These are phyloP conservation scores for Hippopotamus amphibius DNA, from an alignment of 2,113 vertebrate genomes.

Conservation along the genomic window DNA sequence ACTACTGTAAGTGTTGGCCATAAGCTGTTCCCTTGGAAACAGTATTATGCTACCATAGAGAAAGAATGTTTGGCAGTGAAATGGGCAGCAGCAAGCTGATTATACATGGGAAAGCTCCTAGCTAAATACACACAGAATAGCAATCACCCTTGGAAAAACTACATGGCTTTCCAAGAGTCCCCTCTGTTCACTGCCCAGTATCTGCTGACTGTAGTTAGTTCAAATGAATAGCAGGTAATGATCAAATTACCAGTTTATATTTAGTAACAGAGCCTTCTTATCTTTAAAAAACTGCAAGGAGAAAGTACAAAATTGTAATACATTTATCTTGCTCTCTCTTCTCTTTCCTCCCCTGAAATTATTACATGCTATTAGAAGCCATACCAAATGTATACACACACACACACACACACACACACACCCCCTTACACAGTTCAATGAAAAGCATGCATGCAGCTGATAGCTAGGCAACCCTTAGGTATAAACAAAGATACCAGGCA, in stretches of 20 bases:
- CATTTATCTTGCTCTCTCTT: constrained; percentile 4
- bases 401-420: not conserved
- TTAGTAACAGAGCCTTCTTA: constrained; percentile 50
- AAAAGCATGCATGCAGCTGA: constrained; percentile 29
- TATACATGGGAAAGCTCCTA: constrained; percentile 81
- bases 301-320: constrained; percentile 42
- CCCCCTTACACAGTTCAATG: not conserved
- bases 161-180: not conserved
- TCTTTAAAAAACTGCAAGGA: constrained; percentile 29
- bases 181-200: constrained; percentile 48
- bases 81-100: constrained; percentile 82
- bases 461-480: not conserved
- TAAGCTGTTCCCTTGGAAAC: constrained; percentile 90
- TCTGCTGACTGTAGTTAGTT: not conserved
- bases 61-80: constrained; percentile 86
- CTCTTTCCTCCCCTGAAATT: constrained; percentile 42
- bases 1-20: constrained; percentile 84
- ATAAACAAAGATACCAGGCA: constrained; percentile 34
- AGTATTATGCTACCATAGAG: constrained; percentile 83
- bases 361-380: constrained; percentile 34
- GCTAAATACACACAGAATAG: constrained; percentile 81
- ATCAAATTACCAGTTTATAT: constrained; percentile 62
- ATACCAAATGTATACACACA: not conserved
- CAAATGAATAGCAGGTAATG: constrained; percentile 66
- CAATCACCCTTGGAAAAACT: constrained; percentile 68